Percentiles rank a stretch among this genome's conserved stretches.
Evolutionary conservation across 2,888 invertebrate species (phyloP).

Genomic region (Pheosia gnoma): DNA sequence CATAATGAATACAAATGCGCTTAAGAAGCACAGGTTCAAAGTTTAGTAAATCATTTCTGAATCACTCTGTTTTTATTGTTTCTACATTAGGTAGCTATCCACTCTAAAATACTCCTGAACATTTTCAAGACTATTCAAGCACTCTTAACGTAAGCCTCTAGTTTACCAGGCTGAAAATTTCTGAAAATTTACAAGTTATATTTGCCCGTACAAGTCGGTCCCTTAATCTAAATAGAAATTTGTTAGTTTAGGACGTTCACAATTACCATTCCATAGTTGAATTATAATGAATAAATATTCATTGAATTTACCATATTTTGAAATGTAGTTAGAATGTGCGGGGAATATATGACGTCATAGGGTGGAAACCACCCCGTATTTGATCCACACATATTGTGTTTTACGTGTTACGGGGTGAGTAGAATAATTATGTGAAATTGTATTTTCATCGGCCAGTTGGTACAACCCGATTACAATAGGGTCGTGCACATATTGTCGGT

Average conservation of each 20-base stretch:
- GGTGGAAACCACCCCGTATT: not conserved
- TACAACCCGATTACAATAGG: too few relatives aligned
- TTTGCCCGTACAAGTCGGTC: slow-evolving; percentile 13
- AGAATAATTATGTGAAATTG: too few relatives aligned
- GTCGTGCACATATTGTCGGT: too few relatives aligned
- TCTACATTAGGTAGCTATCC: not conserved
- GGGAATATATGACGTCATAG: slow-evolving; percentile 8
- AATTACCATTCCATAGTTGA: slow-evolving; percentile 37
- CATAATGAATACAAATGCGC: too few relatives aligned
- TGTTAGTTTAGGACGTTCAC: slow-evolving; percentile 34
- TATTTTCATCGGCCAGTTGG: too few relatives aligned
- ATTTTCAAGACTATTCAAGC: not conserved
- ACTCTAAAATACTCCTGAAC: not conserved
- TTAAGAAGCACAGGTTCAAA: too few relatives aligned
- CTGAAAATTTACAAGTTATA: slow-evolving; percentile 8
- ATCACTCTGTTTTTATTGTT: too few relatives aligned
- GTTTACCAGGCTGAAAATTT: not conserved
- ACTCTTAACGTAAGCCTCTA: not conserved
- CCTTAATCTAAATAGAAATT: slow-evolving; percentile 32
- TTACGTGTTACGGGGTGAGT: not conserved
- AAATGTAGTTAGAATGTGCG: slow-evolving; percentile 6
- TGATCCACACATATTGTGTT: not conserved
- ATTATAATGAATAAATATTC: slow-evolving; percentile 41
- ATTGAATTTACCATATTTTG: slow-evolving; percentile 27
- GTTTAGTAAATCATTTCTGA: too few relatives aligned